Evolutionary conservation across 2,888 invertebrate species (phyloP), one percentile per base, ranked within the genome.

Genomic region (Acronicta leporina): DNA sequence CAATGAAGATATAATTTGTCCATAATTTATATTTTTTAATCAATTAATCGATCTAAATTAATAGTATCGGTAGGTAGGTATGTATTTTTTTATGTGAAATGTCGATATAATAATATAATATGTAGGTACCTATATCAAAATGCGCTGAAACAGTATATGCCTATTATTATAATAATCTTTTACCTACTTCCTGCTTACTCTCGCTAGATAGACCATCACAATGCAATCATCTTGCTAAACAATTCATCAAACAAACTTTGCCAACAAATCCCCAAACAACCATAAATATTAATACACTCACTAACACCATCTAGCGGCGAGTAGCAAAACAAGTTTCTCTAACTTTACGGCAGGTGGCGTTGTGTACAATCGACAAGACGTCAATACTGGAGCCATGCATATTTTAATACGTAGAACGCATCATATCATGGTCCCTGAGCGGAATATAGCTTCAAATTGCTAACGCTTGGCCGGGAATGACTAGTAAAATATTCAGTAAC

Each of bases 401-500:
- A 88, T 81, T 92, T 93, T 87, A 92, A 76, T 71, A 56, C 53
- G 55, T 58, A 71, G 61, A 77, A 72, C 73, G 79, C 86, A 88
- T 90, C 91, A 91, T 92, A 91, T 89, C 89, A 79, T 54, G 66
- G 80, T 87, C 90, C 90, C 92, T 73, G 60, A 71, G 84, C 83
- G 88, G 84, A 83, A 84, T 85, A 83, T 85, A 90, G 87, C 91
- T 87, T 87, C 88, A 91, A 90, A 91, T 90, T 88, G 90, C 87
- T 86, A 87, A 84, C 85, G 84, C 83, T 77, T 77, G 69, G 78
- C 79, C 76, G 86, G 88, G 82, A 88, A 92, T 92, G 84, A 88
- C 77, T 82, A 82, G 84, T 93, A 86, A 93, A 94, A 91, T 92
- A 93, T 93, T 93, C 92, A 93, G 81, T 27, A 58, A 72, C 73